These are phyloP conservation scores for Apoda limacodes DNA, from an alignment of 2,888 invertebrate genomes.

Conservation along the genomic window DNA sequence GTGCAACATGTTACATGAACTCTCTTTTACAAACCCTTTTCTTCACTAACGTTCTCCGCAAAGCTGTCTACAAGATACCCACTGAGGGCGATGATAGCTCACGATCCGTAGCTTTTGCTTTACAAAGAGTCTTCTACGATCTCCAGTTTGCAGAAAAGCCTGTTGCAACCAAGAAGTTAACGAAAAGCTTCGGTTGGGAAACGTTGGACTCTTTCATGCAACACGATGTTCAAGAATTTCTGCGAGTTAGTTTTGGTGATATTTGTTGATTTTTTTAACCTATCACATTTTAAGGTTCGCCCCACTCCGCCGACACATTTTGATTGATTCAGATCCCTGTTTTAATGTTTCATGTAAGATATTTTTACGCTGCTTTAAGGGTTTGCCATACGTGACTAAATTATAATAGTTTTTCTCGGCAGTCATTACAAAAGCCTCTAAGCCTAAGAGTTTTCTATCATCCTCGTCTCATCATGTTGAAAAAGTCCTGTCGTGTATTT, in stretches of 20 bases:
- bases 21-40: conserved; percentile 97
- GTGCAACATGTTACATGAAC: conserved; percentile 99
- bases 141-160: conserved; percentile 97
- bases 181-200: conserved; percentile 99
- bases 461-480: too few species aligned
- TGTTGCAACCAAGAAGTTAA: conserved; percentile 98
- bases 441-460: too few species aligned
- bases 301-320: conserved; percentile 7
- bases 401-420: too few species aligned
- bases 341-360: too few species aligned
- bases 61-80: conserved; percentile 98
- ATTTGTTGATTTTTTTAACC: not conserved
- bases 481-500: too few species aligned
- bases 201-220: conserved; percentile 99
- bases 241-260: conserved; percentile 72
- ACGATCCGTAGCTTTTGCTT: conserved; percentile 85
- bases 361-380: too few species aligned
- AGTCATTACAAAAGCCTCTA: too few species aligned
- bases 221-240: conserved; percentile 93
- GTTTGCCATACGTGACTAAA: too few species aligned
- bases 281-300: not conserved
- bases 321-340: too few species aligned
- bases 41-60: conserved; percentile 91
- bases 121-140: conserved; percentile 98
- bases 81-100: conserved; percentile 97